Base-by-base conservation (phyloP, 2,888 invertebrate species). In the Orgyia antiqua region DNA sequence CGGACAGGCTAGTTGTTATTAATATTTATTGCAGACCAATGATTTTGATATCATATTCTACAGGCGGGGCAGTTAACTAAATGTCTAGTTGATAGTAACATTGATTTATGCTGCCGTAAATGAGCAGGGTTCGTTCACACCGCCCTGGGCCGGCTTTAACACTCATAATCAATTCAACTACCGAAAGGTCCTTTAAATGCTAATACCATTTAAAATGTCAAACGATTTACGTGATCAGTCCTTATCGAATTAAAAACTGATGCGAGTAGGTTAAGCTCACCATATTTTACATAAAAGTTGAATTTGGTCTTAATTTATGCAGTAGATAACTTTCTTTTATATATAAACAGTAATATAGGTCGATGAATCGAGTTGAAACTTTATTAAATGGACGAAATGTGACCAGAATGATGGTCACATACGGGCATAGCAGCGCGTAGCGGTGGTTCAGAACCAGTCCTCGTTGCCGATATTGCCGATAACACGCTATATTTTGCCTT, bases 61-160 rank as follows among this genome's bases (percentile, higher is more conserved):
- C 32, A 31, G 52, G 58, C 58, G 58, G 42, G 49, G 49, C 51
- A 48, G 58, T 66, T 66, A 58, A 66, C 53, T 57, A 52, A 2
- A 57, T 59, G 65, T 51, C 64, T 47, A 56, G 50, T 46, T 53
- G 49, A 62, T 71, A 69, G 73, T 65, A 57, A 62, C 23, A 52
- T 65, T 73, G 73, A 74, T 73, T 75, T 72, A 75, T 71, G 60
- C 51, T 43, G 44, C 47, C 46, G 40, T 50, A 45, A 40, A 48
- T 49, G 42, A 45, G 38, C 49, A 49, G 38, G 58, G 64, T 55
- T 15, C 64, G 45, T 66, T 69, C 58, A 60, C 61, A 58, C 53
- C 53, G 27, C 27, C 37, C 1, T 36, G 24, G 31, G 28, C 39
- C 38, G 39, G 37, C 29, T 41, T 27, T 50, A 45, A 37, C 49